Conservation (phyloP, 2,888 invertebrate species). For the Acanthosepion esculentum region DNA sequence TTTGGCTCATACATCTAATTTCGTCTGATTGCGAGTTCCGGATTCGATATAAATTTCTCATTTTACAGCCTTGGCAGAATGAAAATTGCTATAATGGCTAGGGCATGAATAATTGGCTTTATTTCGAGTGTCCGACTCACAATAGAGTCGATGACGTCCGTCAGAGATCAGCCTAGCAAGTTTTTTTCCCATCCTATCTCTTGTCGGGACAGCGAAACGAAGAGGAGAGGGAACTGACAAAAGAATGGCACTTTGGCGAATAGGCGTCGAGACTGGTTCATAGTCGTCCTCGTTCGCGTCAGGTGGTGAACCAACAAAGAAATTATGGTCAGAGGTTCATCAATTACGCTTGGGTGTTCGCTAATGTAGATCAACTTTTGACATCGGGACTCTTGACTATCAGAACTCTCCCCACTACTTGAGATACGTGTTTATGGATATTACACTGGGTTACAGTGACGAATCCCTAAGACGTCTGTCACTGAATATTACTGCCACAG, state of each 20-base stretch:
- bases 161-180: background rate
- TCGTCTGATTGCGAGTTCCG: background rate
- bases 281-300: too few relatives aligned
- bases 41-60: conserved; percentile 16
- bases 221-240: background rate
- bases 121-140: conserved; percentile 4
- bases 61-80: background rate
- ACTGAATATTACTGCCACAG: too few relatives aligned
- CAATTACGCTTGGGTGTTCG: background rate
- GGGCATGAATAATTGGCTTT: background rate
- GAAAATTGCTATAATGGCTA: background rate
- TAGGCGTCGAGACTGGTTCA: background rate
- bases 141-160: background rate
- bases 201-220: background rate
- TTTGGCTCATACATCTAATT: conserved; percentile 21
- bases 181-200: conserved; percentile 4
- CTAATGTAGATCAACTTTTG: too few relatives aligned
- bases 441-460: too few relatives aligned
- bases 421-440: too few relatives aligned
- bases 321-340: background rate
- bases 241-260: background rate
- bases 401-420: too few relatives aligned
- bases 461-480: too few relatives aligned
- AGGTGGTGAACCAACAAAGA: background rate
- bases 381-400: too few relatives aligned